Percentiles rank a stretch among this genome's conserved stretches.
Evolutionary conservation across 1,140 invertebrate genomes (phyloP).

Genomic region (Penaeus indicus): DNA sequence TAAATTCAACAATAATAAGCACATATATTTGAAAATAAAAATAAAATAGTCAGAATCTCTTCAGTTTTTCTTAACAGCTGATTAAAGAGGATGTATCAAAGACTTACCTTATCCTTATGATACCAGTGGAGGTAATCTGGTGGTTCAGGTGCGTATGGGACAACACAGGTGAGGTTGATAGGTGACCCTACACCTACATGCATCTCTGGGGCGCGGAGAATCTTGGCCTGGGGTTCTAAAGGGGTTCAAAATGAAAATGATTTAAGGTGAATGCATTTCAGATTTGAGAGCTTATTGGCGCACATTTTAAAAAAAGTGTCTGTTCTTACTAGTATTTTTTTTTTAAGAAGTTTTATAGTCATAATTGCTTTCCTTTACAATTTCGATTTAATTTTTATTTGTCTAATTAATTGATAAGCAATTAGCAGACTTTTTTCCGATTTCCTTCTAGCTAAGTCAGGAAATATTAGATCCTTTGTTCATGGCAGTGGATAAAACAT

Average conservation of each 20-base stretch:
- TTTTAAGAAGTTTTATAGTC: not conserved
- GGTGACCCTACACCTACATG: constrained; percentile 92
- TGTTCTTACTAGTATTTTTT: not conserved
- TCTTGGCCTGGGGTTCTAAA: constrained; percentile 88
- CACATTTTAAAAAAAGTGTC: not conserved
- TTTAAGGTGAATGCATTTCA: not conserved
- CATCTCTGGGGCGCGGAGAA: constrained; percentile 88
- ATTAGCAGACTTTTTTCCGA: too few relatives aligned
- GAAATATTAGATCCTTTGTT: too few relatives aligned
- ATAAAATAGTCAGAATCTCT: too few relatives aligned
- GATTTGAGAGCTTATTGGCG: not conserved
- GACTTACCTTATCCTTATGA: constrained; percentile 68
- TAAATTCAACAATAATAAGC: not conserved
- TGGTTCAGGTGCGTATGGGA: constrained; percentile 89
- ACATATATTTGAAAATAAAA: too few relatives aligned
- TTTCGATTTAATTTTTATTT: too few relatives aligned
- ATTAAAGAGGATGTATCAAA: too few relatives aligned
- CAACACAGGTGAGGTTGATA: constrained; percentile 93
- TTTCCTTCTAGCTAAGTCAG: too few relatives aligned
- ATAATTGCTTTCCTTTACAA: too few relatives aligned
- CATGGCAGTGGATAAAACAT: too few relatives aligned
- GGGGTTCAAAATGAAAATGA: not conserved
- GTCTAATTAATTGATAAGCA: too few relatives aligned
- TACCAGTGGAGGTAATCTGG: constrained; percentile 89
- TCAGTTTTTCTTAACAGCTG: too few relatives aligned